Evolutionary conservation across 2,888 invertebrate genomes (phyloP).

Genomic region (Dendrolimus houi): DNA sequence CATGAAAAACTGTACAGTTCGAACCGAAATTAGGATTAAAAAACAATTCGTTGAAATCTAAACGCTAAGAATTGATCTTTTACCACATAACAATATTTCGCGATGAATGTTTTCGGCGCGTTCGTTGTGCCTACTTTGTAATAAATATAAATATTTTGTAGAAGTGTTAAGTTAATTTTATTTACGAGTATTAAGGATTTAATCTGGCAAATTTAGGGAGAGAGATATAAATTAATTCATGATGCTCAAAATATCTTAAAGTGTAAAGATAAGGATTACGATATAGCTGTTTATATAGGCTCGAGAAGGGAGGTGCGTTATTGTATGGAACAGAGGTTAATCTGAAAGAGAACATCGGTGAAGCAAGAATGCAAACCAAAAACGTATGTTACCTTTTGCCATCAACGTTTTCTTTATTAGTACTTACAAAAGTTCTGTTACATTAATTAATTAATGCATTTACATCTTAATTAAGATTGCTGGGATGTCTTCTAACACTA

Average conservation of each 20-base stretch:
- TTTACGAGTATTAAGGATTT: constrained; percentile 61
- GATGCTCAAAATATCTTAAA: constrained; percentile 65
- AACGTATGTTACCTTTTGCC: constrained; percentile 73
- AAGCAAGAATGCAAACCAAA: constrained; percentile 63
- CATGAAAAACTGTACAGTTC: constrained; percentile 46
- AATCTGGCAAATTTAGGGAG: constrained; percentile 57
- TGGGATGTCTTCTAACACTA: constrained; percentile 43
- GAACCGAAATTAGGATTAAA: constrained; percentile 64
- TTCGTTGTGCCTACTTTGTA: constrained; percentile 58
- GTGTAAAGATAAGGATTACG: constrained; percentile 35
- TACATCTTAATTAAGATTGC: constrained; percentile 36
- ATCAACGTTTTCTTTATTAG: constrained; percentile 56
- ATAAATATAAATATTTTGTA: constrained; percentile 66
- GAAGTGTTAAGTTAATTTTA: constrained; percentile 67
- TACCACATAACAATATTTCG: constrained; percentile 71
- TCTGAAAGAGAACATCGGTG: constrained; percentile 21
- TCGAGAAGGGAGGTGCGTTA: background rate
- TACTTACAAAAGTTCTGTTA: constrained; percentile 45
- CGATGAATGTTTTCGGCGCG: constrained; percentile 71
- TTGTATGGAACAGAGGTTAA: constrained; percentile 10
- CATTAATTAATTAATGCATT: constrained; percentile 32
- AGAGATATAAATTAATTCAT: constrained; percentile 39
- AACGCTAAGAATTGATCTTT: constrained; percentile 67
- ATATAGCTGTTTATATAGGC: constrained; percentile 16
- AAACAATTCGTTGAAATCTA: constrained; percentile 63